These are phyloP conservation scores for Scomber colias DNA, from an alignment of 2,113 vertebrate genomes.

Conservation along the genomic window DNA sequence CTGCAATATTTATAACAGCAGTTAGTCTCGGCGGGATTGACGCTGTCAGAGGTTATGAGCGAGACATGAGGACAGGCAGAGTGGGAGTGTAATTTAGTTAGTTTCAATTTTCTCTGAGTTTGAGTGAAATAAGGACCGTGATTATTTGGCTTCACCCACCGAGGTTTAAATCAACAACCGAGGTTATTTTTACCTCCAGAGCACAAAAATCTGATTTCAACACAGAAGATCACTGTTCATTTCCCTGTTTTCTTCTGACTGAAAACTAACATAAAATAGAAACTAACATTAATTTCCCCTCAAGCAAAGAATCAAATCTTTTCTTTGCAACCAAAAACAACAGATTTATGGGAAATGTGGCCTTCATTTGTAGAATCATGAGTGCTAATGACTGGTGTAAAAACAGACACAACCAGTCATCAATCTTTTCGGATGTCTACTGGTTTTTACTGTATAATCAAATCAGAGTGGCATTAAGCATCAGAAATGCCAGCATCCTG, in stretches of 20 bases:
- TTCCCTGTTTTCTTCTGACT: no score
- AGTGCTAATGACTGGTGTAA: not conserved
- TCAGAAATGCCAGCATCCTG: not conserved
- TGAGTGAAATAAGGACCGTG: no score
- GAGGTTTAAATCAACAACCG: no score
- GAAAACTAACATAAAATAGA: no score
- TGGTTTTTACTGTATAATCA: not conserved
- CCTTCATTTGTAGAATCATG: not conserved
- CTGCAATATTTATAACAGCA: not conserved
- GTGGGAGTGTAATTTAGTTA: no score
- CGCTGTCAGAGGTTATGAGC: not conserved
- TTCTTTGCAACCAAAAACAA: not conserved
- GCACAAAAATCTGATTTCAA: no score
- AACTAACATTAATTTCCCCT: no score
- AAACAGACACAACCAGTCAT: not conserved
- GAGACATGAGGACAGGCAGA: no score
- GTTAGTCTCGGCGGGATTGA: not conserved
- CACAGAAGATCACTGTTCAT: no score
- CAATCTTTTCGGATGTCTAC: not conserved
- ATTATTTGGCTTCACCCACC: no score
- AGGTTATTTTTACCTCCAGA: no score
- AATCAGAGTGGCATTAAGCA: not conserved
- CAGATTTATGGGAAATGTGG: constrained; percentile 3
- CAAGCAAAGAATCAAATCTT: not conserved
- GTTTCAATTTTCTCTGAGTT: no score